Evolutionary conservation across 2,888 invertebrate genomes (phyloP).

Genomic region (Apotomis betuletana): DNA sequence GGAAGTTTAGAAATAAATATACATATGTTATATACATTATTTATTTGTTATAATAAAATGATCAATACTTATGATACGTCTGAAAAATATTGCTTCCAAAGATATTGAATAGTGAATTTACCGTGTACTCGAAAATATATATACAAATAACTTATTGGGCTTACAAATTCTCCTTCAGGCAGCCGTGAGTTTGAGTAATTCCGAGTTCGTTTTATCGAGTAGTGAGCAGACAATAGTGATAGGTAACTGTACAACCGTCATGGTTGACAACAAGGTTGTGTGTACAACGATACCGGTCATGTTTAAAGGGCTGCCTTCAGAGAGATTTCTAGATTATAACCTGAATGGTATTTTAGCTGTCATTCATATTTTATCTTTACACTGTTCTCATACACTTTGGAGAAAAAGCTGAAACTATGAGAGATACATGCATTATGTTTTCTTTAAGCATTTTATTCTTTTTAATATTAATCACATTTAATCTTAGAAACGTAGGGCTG

Average conservation of each 20-base stretch:
- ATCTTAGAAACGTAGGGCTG: neutral
- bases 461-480: neutral
- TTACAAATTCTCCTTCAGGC: conserved; percentile 56
- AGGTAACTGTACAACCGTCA: neutral
- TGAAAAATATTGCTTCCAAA: conserved; percentile 80
- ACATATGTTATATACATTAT: conserved; percentile 80
- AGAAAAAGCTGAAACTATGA: conserved; percentile 38
- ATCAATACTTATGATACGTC: conserved; percentile 76
- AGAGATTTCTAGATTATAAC: conserved; percentile 31
- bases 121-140: conserved; percentile 50
- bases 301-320: conserved; percentile 53
- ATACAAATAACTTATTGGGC: conserved; percentile 45
- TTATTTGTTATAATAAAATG: conserved; percentile 70
- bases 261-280: conserved; percentile 9
- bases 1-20: conserved; percentile 70
- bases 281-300: conserved; percentile 11
- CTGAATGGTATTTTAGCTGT: conserved; percentile 29
- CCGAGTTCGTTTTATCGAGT: conserved; percentile 5
- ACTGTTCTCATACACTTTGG: conserved; percentile 38
- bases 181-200: conserved; percentile 44
- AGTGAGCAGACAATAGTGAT: conserved; percentile 5
- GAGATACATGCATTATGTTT: conserved; percentile 34
- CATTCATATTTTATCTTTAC: conserved; percentile 33
- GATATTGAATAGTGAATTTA: conserved; percentile 65
- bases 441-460: conserved; percentile 16